A percentile compares a stretch with the other conserved stretches of the same genome.
phyloP scores from a whole-genome alignment of 92 coral and sea anemone genomes.

The Epizoanthus scotinus region DNA sequence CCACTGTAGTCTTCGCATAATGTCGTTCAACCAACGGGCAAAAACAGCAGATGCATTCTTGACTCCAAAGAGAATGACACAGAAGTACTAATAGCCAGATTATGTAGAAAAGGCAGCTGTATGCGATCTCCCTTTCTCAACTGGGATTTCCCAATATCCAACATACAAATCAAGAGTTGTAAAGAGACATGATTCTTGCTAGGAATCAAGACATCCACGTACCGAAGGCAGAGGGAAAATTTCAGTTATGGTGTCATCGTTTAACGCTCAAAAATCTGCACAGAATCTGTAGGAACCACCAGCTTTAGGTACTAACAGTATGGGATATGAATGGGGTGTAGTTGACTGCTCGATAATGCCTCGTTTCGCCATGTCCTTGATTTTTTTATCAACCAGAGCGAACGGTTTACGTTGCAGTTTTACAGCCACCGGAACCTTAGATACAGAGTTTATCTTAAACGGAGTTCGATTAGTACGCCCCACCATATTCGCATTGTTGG shows the following conservation, averaged over 20 bases:
- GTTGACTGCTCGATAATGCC: slow-evolving; percentile 51
- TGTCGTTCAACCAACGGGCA: slow-evolving; percentile 55
- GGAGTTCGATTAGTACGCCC: slow-evolving; percentile 45
- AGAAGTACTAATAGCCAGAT: slow-evolving; percentile 52
- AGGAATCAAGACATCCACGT: too few relatives aligned
- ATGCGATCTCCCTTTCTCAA: slow-evolving; percentile 13
- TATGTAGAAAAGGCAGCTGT: slow-evolving; percentile 51
- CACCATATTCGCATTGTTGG: slow-evolving; percentile 36
- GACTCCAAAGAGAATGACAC: slow-evolving; percentile 57
- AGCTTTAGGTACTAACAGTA: slow-evolving; percentile 43
- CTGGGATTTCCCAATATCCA: slow-evolving; percentile 52
- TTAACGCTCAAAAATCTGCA: slow-evolving; percentile 39
- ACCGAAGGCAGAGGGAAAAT: slow-evolving; percentile 59
- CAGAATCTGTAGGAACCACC: slow-evolving; percentile 55
- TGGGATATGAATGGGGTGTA: slow-evolving; percentile 56
- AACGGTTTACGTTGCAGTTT: slow-evolving; percentile 50
- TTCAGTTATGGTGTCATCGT: slow-evolving; percentile 48
- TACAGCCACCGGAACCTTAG: slow-evolving; percentile 47
- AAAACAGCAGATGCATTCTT: slow-evolving; percentile 56
- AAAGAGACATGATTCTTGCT: too few relatives aligned
- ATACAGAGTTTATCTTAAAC: slow-evolving; percentile 47
- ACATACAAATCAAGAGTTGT: too few relatives aligned
- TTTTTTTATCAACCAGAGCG: slow-evolving; percentile 50
- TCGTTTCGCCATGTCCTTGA: slow-evolving; percentile 53
- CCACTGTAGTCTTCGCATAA: slow-evolving; percentile 53